phyloP scores from a whole-genome alignment of 2,113 vertebrate species.

The Himantopus leucocephalus region DNA sequence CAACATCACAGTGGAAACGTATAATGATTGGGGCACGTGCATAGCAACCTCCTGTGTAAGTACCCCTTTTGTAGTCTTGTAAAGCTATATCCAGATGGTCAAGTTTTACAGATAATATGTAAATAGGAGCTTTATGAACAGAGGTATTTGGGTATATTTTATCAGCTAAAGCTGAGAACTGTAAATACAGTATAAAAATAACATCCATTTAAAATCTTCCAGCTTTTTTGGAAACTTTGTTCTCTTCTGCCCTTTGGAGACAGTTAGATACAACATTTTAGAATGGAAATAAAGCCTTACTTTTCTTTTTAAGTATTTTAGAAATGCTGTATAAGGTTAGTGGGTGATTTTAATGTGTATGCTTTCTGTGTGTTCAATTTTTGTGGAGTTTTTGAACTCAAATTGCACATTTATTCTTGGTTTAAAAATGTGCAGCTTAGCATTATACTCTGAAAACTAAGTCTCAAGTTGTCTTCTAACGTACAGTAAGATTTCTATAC shows the following conservation, averaged over 20 bases:
- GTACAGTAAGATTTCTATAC: not conserved
- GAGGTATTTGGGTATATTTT: not conserved
- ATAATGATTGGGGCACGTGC: constrained; percentile 95
- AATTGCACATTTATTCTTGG: not conserved
- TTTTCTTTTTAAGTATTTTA: not conserved
- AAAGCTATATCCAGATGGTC: not conserved
- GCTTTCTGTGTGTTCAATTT: not conserved
- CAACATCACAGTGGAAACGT: constrained; percentile 95
- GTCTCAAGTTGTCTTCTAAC: not conserved
- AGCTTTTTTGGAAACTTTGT: not conserved
- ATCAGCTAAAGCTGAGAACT: not conserved
- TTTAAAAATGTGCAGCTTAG: not conserved
- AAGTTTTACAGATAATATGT: not conserved
- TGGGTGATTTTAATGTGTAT: not conserved
- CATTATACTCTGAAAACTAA: not conserved
- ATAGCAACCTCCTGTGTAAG: constrained; percentile 97
- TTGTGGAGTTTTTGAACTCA: not conserved
- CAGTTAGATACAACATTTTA: not conserved
- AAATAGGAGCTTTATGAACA: not conserved
- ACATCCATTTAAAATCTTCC: not conserved
- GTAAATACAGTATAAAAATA: not conserved
- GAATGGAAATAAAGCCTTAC: not conserved
- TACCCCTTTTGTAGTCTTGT: not conserved
- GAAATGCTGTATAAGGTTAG: not conserved
- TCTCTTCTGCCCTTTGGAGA: not conserved